Evolutionary conservation across 2,797 vertebrate species (phyloP).

Genomic region (Ataeniobius toweri): DNA sequence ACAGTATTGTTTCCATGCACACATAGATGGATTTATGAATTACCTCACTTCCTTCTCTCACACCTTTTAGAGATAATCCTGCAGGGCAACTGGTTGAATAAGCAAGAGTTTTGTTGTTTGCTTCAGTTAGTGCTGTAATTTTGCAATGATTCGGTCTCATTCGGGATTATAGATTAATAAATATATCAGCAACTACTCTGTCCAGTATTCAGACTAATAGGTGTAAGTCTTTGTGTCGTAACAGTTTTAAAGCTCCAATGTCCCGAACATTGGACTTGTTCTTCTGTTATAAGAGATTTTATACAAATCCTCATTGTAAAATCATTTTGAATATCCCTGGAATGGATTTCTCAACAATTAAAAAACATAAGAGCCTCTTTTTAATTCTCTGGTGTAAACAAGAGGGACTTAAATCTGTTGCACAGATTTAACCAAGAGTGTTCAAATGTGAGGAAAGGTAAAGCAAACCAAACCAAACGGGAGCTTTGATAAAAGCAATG

Average conservation of each 20-base stretch:
- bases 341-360: background rate
- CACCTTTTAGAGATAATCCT: conserved; percentile 26
- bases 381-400: background rate
- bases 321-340: background rate
- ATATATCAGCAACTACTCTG: conserved; percentile 23
- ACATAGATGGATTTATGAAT: conserved; percentile 26
- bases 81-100: conserved; percentile 15
- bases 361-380: background rate
- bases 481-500: background rate
- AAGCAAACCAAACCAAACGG: background rate
- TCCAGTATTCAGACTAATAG: conserved; percentile 16
- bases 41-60: conserved; percentile 17
- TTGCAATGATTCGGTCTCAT: conserved; percentile 29
- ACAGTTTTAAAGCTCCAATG: conserved; percentile 32
- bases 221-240: conserved; percentile 35
- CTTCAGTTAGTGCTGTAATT: conserved; percentile 3
- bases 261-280: conserved; percentile 40
- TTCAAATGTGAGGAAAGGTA: background rate
- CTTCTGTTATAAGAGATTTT: conserved; percentile 21
- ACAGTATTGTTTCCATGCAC: conserved; percentile 10
- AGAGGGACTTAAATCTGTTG: background rate
- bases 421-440: background rate
- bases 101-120: conserved; percentile 28
- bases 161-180: conserved; percentile 39
- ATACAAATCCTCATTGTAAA: conserved; percentile 13